These are phyloP conservation scores for Macrocentrus cingulum DNA, from an alignment of 1,140 invertebrate genomes.

Conservation along the genomic window DNA sequence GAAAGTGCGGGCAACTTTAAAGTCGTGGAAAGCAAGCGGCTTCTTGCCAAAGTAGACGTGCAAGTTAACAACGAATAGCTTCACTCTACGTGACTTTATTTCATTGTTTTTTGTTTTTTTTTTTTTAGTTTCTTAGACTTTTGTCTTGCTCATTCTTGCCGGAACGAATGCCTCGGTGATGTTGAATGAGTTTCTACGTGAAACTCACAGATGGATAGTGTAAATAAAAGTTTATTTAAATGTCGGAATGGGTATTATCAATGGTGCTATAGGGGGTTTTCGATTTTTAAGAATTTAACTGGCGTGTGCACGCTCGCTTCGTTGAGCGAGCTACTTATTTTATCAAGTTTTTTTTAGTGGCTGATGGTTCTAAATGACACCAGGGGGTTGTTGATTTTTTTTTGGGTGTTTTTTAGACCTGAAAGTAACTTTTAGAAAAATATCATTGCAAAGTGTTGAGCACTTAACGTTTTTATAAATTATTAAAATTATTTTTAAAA, in stretches of 20 bases:
- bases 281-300: no score
- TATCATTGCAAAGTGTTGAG: no score
- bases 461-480: no score
- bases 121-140: background rate
- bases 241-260: no score
- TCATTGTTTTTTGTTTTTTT: background rate
- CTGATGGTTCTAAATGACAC: no score
- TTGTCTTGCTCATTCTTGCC: slow-evolving; percentile 2
- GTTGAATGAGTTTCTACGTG: background rate
- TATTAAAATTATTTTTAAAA: no score
- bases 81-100: slow-evolving; percentile 3
- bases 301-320: no score
- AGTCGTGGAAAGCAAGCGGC: slow-evolving; percentile 6
- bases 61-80: slow-evolving; percentile 25
- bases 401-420: no score
- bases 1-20: slow-evolving; percentile 17
- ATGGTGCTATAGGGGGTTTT: background rate
- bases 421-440: no score
- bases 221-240: slow-evolving; percentile 32
- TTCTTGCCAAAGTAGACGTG: slow-evolving; percentile 24
- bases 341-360: no score
- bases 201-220: slow-evolving; percentile 21
- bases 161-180: slow-evolving; percentile 2
- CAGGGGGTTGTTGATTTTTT: no score
- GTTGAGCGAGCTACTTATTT: no score